These are phyloP conservation scores for Oligia strigilis DNA, from an alignment of 2,888 invertebrate genomes.

Conservation along the genomic window DNA sequence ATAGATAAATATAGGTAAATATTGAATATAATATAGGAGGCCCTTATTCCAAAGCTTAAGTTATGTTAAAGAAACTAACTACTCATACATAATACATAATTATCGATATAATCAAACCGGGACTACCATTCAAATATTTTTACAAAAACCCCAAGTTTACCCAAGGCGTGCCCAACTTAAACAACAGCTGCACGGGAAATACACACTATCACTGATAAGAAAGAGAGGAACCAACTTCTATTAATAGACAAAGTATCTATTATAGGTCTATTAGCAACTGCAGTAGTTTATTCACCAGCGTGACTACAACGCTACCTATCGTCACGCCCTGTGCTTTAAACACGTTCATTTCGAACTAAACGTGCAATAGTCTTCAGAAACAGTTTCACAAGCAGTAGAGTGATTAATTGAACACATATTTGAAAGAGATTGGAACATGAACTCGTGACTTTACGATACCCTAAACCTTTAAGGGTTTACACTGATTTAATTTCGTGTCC, in stretches of 20 bases:
- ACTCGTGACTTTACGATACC: conserved; percentile 51
- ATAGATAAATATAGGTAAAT: neutral
- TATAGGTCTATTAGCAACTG: conserved; percentile 21
- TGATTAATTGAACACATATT: conserved; percentile 59
- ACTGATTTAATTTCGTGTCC: conserved; percentile 36
- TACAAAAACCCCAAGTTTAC: neutral
- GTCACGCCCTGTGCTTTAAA: conserved; percentile 50
- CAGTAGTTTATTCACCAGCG: conserved; percentile 51
- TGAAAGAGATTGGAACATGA: conserved; percentile 53
- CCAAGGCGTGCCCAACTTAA: neutral
- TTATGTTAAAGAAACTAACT: neutral
- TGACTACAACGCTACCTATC: conserved; percentile 60
- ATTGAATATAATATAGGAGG: neutral
- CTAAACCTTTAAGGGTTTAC: conserved; percentile 40
- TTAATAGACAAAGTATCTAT: conserved; percentile 3
- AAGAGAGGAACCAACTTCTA: conserved; percentile 2
- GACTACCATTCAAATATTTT: neutral
- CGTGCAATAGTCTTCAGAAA: conserved; percentile 58
- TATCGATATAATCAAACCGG: too few species aligned
- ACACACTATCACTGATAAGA: neutral
- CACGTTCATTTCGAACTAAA: conserved; percentile 56
- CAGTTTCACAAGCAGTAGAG: conserved; percentile 54
- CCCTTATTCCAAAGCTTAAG: neutral
- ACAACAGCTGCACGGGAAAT: neutral
- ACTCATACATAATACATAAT: too few species aligned